Base-by-base conservation (phyloP, 2,797 vertebrate species). In the Malurus splendens region DNA sequence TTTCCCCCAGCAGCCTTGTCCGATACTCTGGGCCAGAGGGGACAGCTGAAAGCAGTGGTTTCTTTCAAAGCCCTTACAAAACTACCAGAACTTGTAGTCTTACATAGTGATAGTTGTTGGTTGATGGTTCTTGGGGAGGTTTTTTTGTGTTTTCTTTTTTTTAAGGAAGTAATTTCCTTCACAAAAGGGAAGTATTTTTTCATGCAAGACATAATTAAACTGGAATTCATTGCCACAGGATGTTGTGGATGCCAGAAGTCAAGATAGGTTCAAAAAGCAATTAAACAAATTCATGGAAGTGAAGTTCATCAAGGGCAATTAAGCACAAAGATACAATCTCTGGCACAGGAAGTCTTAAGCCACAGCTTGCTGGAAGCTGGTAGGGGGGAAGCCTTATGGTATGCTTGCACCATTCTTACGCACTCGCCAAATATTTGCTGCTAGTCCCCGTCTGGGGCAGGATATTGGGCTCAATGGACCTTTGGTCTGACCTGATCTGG, bases 221-320 rank as follows among this genome's bases (percentile, higher is more conserved):
- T 94, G 90, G 91, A 95, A 95, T 94, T 93, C 93, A 84, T 88
- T 93, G 91, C 94, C 93, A 94, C 94, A 94, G 94, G 94, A 95
- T 95, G 93, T 95, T 93, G 90, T 94, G 91, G 87, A 93, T 95
- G 92, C 90, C 92, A 94, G 81, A 94, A 95, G 91, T 84, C 25
- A 57, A 93, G 87, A 92, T 95, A 71, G 92, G 89, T 94, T 95
- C 82, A 90, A 84, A 94, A 94, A 93, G 87, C 87, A 94, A 94
- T 94, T 94, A 95, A 90, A 94, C 89, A 92, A 94, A 94, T 93
- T 94, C 92, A 88, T 94, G 92, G 92, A 93, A 94, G 91, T 50
- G 56, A 94, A 93, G 90, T 95, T 94, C 93, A 95, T 94, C 42
- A 54, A 79, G 93, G 93, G 93, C 91, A 94, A 94, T 95, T 94